Conservation (phyloP, 2,888 invertebrate species). For the Hemistola chrysoprasaria region DNA sequence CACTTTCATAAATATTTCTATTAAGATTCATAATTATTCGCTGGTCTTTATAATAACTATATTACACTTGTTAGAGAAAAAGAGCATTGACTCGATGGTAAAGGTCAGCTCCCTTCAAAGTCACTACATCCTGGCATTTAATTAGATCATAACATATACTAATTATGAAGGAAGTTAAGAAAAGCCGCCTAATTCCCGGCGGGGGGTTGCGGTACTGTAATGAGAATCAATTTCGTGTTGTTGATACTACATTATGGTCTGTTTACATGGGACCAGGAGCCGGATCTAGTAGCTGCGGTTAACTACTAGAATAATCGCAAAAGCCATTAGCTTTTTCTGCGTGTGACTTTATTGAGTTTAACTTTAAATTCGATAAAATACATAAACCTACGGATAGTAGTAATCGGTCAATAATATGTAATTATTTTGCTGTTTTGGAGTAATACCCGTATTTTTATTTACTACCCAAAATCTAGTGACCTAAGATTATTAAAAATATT, state of each 20-base stretch:
- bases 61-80: not conserved
- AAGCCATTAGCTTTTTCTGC: too few relatives aligned
- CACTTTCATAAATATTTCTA: too few relatives aligned
- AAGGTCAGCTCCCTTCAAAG: not conserved
- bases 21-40: too few relatives aligned
- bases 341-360: too few relatives aligned
- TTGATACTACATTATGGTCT: not conserved
- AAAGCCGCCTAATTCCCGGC: constrained; percentile 17
- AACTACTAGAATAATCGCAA: not conserved
- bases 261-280: constrained; percentile 6
- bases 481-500: too few relatives aligned
- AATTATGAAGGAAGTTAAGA: constrained; percentile 7
- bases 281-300: constrained; percentile 1
- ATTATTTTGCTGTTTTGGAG: too few relatives aligned
- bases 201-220: constrained; percentile 6
- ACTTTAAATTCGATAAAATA: too few relatives aligned
- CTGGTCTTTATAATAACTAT: not conserved
- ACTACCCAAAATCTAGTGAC: too few relatives aligned
- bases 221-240: constrained; percentile 4
- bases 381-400: too few relatives aligned
- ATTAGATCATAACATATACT: constrained; percentile 4
- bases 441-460: too few relatives aligned
- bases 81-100: not conserved
- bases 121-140: constrained; percentile 3
- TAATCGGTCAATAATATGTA: too few relatives aligned